Evolutionary conservation across 92 coral and sea anemone genomes (phyloP), one percentile per base, ranked within the genome.

Genomic region (Scolanthus callimorphus): DNA sequence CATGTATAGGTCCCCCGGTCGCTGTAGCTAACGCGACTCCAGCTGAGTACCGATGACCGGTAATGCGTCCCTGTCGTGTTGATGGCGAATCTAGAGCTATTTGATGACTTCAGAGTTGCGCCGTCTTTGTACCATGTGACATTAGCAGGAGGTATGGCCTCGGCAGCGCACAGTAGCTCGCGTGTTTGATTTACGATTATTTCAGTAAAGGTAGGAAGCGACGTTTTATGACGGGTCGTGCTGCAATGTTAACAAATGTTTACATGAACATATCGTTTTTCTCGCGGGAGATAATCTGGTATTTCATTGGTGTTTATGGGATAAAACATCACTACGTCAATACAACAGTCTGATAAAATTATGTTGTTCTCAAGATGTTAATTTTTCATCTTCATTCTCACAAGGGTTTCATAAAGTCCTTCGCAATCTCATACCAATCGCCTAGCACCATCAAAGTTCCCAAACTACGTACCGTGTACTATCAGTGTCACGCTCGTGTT

Each of bases 1-100:
- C 88, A 85, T 26, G 71, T 74, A 45, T 69, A 85, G 0, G 27
- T 20, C 2, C 94, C 94, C 25, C 77, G 59, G 49, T 85, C 84
- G 0, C 27, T 27, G 53, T 69, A 85, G 3, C 46, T 31, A 23
- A 71, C 55, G 1, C 31, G 20, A 38, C 29, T 37, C 38, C 74
- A 59, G 3, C 49, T 58, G 22, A 80, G 48, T 1, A 17, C 47
- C 0, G 94, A 69, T 1, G 13, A 29, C 15, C 6, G 29, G 1
- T 59, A 30, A 6, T 17, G 17, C 48, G 43, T 61, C 10, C 17
- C 41, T 11, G 52, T 80, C 3, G 44, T 41, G 1, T 39, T 60
- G 21, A 8, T 27, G 2, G 21, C 17, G 43, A 29, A 64, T 28
- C 37, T 4, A 22, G 39, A 1, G 43, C 28, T 12, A 45, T 31